Percentiles rank a stretch among this genome's conserved stretches.
These are phyloP conservation scores for Sinotaia quadrata DNA, from an alignment of 2,888 invertebrate genomes.

Conservation along the genomic window DNA sequence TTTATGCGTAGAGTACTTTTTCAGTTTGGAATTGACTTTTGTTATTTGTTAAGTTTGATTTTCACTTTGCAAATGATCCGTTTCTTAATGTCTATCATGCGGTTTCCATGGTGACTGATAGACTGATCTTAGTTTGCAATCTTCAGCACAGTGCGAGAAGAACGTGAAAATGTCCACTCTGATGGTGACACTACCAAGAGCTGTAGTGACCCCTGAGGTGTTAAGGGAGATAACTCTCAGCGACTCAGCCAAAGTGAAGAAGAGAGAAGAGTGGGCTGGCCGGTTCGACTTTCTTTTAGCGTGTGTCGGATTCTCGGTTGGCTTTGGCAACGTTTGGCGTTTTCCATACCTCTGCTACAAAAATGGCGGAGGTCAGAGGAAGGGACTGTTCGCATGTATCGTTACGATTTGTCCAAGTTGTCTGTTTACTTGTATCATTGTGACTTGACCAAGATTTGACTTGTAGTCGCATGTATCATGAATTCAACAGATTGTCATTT, in stretches of 20 bases:
- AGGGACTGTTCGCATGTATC: background rate
- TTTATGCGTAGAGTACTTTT: no score
- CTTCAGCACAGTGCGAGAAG: no score
- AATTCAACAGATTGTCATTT: no score
- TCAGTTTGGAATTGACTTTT: no score
- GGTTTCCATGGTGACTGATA: no score
- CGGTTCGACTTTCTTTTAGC: constrained; percentile 57
- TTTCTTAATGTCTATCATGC: no score
- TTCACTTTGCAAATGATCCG: no score
- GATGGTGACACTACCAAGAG: background rate
- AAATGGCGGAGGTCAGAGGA: constrained; percentile 51
- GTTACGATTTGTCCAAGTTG: background rate
- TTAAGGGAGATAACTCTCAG: background rate
- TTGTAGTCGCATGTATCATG: no score
- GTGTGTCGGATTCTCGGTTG: constrained; percentile 47
- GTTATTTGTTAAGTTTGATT: no score
- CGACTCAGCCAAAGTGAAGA: background rate
- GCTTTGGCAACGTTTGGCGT: constrained; percentile 37
- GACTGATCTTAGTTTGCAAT: no score
- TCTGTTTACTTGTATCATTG: background rate
- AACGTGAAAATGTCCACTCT: background rate
- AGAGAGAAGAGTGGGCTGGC: constrained; percentile 48
- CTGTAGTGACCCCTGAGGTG: no score
- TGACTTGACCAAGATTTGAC: no score
- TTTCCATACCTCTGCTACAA: constrained; percentile 75